Conservation (phyloP, 2,113 vertebrate genomes). For the Rattus rattus region DNA sequence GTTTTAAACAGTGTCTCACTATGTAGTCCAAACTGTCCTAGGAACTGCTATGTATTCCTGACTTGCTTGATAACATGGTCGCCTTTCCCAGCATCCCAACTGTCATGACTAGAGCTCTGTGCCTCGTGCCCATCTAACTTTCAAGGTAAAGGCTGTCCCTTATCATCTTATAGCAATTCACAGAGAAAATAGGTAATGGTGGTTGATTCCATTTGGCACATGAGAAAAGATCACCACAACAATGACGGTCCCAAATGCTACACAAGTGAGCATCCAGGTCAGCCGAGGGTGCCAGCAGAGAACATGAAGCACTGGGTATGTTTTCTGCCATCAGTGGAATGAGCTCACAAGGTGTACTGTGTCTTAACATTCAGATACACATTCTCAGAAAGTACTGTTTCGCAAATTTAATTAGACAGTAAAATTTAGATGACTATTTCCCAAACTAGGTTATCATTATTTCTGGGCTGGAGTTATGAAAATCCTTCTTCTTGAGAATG, state of each 20-base stretch:
- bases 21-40: not conserved
- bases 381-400: not conserved
- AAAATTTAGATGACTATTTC: conserved; percentile 26
- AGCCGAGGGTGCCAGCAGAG: not conserved
- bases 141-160: not conserved
- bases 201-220: not conserved
- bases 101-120: not conserved
- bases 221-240: not conserved
- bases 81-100: not conserved
- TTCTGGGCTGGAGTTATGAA: not conserved
- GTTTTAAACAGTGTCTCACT: not conserved
- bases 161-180: not conserved
- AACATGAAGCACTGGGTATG: too few species aligned
- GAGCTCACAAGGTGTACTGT: not conserved
- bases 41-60: not conserved
- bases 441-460: not conserved
- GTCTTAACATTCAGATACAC: not conserved
- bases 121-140: not conserved
- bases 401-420: not conserved
- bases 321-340: not conserved
- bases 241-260: not conserved
- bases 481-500: not conserved
- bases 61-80: not conserved
- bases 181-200: not conserved
- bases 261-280: not conserved